Base-by-base conservation (phyloP, 2,797 vertebrate genomes). In the Enteromius mattozi region DNA sequence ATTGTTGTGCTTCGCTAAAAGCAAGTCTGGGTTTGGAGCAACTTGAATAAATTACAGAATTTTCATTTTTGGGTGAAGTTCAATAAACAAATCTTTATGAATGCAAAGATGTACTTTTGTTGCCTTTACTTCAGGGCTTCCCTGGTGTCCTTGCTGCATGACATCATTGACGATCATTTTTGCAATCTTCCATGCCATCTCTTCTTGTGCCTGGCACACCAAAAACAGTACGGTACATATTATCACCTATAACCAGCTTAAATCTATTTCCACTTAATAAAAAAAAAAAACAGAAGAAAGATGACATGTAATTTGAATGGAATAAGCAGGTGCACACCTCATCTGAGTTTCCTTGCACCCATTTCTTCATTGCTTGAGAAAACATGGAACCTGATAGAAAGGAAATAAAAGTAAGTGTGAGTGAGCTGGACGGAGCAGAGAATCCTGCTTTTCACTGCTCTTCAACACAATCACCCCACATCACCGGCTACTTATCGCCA, bases 351-450 rank as follows among this genome's bases (percentile, higher is more conserved):
- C 98, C 98, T 92, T 99, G 98, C 75, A 99, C 98, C 98, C 98
- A 99, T 90, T 99, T 99, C 95, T 99, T 99, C 98, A 99, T 99
- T 83, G 98, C 98, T 95, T 98, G 97, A 92, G 98, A 99, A 94
- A 99, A 99, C 96, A 99, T 99, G 91, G 97, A 99, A 89, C 98
- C 98, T 99, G 90, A 72, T 68, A 16, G 49, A 76, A 17, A 35
- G 13, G 17, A 77, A 70, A 83, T n/a, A 54, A 12, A 42, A 16
- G 47, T 19, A 65, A 78, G 10, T 45, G 24, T 30, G 37, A 79
- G 33, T 4, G 42, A 81, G 65, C 12, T n/a, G 82, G 65, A 69
- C 54, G 74, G 54, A 47, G 30, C 35, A 42, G 59, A 40, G 49
- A 61, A 82, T 82, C 74, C 69, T 85, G 63, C 49, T 56, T 79